Evolutionary conservation across 2,797 vertebrate species (phyloP).

Genomic region (Arnoldichthys spilopterus): DNA sequence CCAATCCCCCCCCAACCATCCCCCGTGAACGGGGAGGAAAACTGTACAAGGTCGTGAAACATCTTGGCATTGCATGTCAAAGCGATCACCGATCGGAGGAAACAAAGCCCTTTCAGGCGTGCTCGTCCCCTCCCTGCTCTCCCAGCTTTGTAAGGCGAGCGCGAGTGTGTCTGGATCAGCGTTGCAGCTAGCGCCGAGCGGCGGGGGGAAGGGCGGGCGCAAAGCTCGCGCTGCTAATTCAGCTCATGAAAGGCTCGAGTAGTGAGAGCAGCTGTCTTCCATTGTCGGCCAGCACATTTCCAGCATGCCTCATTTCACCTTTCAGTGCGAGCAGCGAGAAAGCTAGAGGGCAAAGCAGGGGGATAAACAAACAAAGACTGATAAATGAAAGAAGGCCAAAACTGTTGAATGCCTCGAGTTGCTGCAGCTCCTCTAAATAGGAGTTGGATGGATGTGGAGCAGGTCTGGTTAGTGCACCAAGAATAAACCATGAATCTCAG

Average conservation of each 20-base stretch:
- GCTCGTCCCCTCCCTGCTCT: constrained; percentile 60
- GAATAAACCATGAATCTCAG: constrained; percentile 72
- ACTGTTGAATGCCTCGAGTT: constrained; percentile 57
- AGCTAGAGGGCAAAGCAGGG: constrained; percentile 60
- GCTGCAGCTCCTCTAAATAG: constrained; percentile 61
- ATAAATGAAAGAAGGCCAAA: constrained; percentile 52
- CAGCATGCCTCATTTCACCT: constrained; percentile 80
- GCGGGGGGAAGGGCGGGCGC: constrained; percentile 68
- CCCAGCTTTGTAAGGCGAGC: constrained; percentile 70
- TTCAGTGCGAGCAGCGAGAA: constrained; percentile 73
- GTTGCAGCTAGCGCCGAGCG: constrained; percentile 59
- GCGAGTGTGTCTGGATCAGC: constrained; percentile 69
- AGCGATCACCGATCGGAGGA: constrained; percentile 68
- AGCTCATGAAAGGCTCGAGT: constrained; percentile 81
- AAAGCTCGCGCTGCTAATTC: constrained; percentile 79
- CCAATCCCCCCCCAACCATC: neutral
- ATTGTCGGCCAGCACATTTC: constrained; percentile 83
- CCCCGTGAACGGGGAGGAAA: neutral
- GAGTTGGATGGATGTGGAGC: constrained; percentile 61
- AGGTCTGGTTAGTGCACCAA: constrained; percentile 65
- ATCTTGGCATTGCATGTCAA: constrained; percentile 55
- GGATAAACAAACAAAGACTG: constrained; percentile 63
- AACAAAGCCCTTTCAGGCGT: constrained; percentile 75
- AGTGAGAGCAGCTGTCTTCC: constrained; percentile 83
- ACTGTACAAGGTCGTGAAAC: constrained; percentile 53